Base-by-base conservation (phyloP, 2,888 invertebrate species). In the Ephialtes manifestator region DNA sequence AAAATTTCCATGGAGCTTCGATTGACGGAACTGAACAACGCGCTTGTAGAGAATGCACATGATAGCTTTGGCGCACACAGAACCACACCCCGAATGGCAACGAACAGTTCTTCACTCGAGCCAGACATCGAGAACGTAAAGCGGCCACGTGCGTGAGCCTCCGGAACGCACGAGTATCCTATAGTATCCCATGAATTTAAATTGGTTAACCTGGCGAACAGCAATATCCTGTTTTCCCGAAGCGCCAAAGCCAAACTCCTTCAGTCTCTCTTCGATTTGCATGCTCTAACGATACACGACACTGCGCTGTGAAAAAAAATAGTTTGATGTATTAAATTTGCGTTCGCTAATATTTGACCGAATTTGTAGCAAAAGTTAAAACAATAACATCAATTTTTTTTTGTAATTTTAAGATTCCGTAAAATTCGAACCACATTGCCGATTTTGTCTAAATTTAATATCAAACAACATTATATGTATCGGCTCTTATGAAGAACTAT, bases 191-290 rank as follows among this genome's bases (percentile, higher is more conserved):
- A 51, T 76, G 75, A 80, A 84, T 80, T 65, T 53, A 71, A 84
- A 84, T 80, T 84, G 71, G 83, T 55, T 71, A 84, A 75, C 67
- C 83, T 74, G 39, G 74, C 78, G 60, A 55, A 74, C 67, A 58
- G 72, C 68, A 83, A 83, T 83, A 83, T 83, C 83, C 83, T 58
- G 72, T 68, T 76, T 80, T 67, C 70, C 20, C 28, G 13, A 35
- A 55, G 35, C 65, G 15, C 65, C 70, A 58, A 80, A 71, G 71
- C 70, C 43, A 39, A 43, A 18, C 58, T 39, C 13, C 13, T 15
- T 53, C 35, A n/a, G 15, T 8, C 60, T 24, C 48, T 5, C 35
- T 48, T 31, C 46, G 48, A 68, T 68, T 46, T 28, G 15, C 48
- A 20, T 24, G 48, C 20, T 20, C 13, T 24, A 20, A 24, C 24